These are phyloP conservation scores for Ciconia boyciana DNA, from an alignment of 2,113 vertebrate genomes.

Conservation along the genomic window DNA sequence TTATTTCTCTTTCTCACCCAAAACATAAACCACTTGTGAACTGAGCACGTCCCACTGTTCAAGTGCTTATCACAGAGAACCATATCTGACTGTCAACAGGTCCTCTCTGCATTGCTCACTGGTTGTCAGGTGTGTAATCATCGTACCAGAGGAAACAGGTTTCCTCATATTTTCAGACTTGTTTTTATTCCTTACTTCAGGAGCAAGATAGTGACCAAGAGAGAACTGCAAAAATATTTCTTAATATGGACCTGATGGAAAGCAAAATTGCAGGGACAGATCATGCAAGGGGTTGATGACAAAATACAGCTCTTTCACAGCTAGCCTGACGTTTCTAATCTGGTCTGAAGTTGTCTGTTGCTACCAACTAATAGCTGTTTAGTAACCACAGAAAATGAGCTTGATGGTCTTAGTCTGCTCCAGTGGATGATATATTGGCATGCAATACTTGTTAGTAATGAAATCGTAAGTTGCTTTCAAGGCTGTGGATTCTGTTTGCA, in stretches of 20 bases:
- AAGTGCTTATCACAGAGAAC: neutral
- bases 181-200: neutral
- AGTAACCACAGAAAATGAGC: neutral
- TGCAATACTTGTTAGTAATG: neutral
- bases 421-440: neutral
- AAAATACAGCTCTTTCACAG: neutral
- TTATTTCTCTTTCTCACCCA: slow-evolving; percentile 32
- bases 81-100: neutral
- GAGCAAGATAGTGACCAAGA: neutral
- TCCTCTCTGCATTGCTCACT: neutral
- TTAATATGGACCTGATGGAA: neutral
- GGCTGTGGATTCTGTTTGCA: neutral
- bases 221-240: neutral
- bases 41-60: neutral
- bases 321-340: neutral
- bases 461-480: neutral
- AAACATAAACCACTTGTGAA: slow-evolving; percentile 3
- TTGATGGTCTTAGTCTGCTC: neutral
- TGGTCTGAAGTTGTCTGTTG: neutral
- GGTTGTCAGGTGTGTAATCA: neutral
- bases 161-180: slow-evolving; percentile 11
- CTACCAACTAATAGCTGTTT: neutral
- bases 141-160: neutral
- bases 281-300: neutral
- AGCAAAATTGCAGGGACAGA: neutral